Evolutionary conservation across 2,888 invertebrate species (phyloP).

Genomic region (Stenchaetothrips biformis): DNA sequence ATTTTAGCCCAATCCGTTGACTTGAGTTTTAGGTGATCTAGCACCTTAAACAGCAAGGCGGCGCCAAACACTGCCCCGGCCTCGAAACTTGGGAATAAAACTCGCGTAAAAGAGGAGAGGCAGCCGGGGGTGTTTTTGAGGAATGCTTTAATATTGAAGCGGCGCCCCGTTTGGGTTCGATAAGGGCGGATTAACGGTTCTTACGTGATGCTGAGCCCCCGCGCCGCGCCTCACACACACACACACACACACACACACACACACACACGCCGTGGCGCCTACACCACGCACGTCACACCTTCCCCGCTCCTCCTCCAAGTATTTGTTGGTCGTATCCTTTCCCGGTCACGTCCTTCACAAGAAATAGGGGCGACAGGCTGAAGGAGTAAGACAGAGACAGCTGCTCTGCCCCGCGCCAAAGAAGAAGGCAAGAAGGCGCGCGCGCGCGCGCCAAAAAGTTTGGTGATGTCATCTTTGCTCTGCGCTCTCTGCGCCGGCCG

Average conservation of each 20-base stretch:
- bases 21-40: too few relatives aligned
- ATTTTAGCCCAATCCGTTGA: too few relatives aligned
- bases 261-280: too few relatives aligned
- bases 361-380: conserved; percentile 11
- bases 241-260: too few relatives aligned
- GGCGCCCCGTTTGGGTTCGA: not conserved
- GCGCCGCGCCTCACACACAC: not conserved
- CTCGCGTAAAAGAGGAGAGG: not conserved
- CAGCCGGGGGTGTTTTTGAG: not conserved
- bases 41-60: too few relatives aligned
- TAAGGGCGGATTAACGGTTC: not conserved
- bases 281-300: not conserved
- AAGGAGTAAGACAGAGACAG: not conserved
- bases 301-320: not conserved
- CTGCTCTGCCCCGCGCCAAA: too few relatives aligned
- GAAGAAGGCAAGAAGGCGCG: not conserved
- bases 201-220: not conserved
- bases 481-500: not conserved
- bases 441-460: conserved; percentile 5
- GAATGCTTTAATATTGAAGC: conserved; percentile 18
- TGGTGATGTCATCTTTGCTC: conserved; percentile 13
- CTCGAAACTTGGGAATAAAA: too few relatives aligned
- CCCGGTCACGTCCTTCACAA: conserved; percentile 18
- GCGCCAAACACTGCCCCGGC: too few relatives aligned
- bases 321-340: conserved; percentile 23